A percentile compares a stretch with the other conserved stretches of the same genome.
These are phyloP conservation scores for Paedocypris sp. DNA, from an alignment of 2,113 vertebrate species.

Conservation along the genomic window DNA sequence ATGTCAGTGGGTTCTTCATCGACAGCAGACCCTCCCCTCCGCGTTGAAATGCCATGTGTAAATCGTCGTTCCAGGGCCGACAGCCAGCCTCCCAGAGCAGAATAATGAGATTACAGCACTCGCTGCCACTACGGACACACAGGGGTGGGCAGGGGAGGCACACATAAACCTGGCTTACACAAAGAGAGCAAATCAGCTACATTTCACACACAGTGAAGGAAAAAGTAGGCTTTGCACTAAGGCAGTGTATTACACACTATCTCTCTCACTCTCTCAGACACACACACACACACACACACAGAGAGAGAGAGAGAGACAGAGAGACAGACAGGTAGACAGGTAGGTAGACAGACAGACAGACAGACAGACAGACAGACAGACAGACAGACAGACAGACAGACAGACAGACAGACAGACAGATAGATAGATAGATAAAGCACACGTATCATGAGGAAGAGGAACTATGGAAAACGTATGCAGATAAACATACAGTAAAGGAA, in stretches of 20 bases:
- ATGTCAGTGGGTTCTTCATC: conserved; percentile 50
- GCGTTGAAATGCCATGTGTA: conserved; percentile 53
- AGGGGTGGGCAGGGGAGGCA: conserved; percentile 19
- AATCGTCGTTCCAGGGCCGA: conserved; percentile 43
- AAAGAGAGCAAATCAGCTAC: conserved; percentile 14
- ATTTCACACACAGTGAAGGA: conserved; percentile 24
- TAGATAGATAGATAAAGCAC: no score
- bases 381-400: no score
- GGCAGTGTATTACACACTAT: conserved; percentile 23
- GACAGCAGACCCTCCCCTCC: conserved; percentile 37
- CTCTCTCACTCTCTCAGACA: conserved; percentile 19
- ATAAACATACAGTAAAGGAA: no score
- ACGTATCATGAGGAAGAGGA: no score
- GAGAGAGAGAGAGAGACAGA: no score
- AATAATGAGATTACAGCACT: conserved; percentile 63
- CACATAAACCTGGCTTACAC: conserved; percentile 39
- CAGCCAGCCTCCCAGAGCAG: conserved; percentile 40
- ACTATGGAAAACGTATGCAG: no score
- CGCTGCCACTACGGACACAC: conserved; percentile 32
- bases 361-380: no score
- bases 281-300: no score
- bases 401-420: no score
- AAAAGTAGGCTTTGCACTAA: conserved; percentile 36
- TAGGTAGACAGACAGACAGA: no score
- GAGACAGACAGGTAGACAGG: no score